These are phyloP conservation scores for Porphyrio hochstetteri DNA, from an alignment of 2,113 vertebrate genomes.

Conservation along the genomic window DNA sequence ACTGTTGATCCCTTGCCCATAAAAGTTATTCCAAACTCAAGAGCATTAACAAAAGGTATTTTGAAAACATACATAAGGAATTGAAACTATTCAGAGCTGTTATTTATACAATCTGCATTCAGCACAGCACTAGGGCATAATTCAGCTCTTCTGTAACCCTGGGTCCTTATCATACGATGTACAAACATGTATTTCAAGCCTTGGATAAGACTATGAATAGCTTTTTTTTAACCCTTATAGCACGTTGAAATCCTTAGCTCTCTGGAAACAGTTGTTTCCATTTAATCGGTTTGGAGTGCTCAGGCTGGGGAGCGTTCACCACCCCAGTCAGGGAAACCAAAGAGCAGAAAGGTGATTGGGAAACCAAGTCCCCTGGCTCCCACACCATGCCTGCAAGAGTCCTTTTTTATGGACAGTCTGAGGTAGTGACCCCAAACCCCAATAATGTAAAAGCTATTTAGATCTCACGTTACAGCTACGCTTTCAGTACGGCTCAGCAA, in stretches of 20 bases:
- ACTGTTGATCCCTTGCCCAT: neutral
- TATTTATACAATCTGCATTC: neutral
- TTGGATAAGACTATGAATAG: neutral
- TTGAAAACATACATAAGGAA: slow-evolving; percentile 26
- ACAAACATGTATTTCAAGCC: neutral
- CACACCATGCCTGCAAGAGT: neutral
- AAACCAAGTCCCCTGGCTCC: neutral
- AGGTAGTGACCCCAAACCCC: neutral
- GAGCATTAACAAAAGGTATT: slow-evolving; percentile 23
- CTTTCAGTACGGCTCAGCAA: neutral
- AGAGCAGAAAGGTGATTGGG: neutral
- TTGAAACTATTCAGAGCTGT: slow-evolving; percentile 9
- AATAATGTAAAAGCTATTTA: neutral
- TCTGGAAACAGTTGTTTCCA: neutral
- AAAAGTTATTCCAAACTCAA: slow-evolving; percentile 47
- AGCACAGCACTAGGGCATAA: neutral
- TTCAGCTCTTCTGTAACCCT: neutral
- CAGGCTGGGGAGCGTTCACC: neutral
- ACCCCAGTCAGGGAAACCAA: neutral
- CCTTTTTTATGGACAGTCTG: neutral
- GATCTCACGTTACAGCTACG: neutral
- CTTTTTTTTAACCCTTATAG: slow-evolving; percentile 2
- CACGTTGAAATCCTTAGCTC: neutral
- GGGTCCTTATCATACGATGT: neutral
- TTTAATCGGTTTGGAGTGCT: neutral